Evolutionary conservation across 2,797 vertebrate species (phyloP), one percentile per base, ranked within the genome.

Genomic region (Apogon hyalosoma): DNA sequence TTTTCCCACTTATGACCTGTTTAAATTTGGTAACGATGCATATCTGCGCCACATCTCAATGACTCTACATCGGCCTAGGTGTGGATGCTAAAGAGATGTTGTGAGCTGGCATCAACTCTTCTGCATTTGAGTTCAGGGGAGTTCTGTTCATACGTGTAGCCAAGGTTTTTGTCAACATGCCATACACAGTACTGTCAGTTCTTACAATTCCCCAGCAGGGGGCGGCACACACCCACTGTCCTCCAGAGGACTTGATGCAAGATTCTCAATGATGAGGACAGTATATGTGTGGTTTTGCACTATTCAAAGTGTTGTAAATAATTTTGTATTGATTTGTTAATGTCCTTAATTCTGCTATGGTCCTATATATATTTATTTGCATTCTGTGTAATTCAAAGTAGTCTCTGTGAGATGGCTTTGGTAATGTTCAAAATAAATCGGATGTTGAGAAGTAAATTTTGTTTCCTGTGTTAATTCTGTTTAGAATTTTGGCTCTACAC

Each of bases 341-440:
- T 88, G 88, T 86, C 84, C 51, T 86, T 89, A 89, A 92, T 87
- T 92, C 87, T 88, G 80, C 74, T 79, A 85, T 80, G 72, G 82
- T 88, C 62, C 62, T 68, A 67, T 62, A 79, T 62, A 79, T 95
- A 94, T 94, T 94, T 95, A 94, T 95, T 93, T 93, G 90, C 82
- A 80, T 92, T 91, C 63, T 86, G 75, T 93, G 90, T 93, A 85
- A 92, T 89, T 89, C 84, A 88, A 91, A 92, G 91, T 92, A 63
- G 84, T 92, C 94, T 95, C 94, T 93, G 93, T 94, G 94, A 95
- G 94, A 95, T 85, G 77, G 56, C 92, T 92, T 93, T 93, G 86
- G 74, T 89, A 86, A 86, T 92, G 89, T 91, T 90, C 13, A 85
- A 90, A 94, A 93, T 93, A 93, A 95, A 94, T 91, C 77, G 77